Conservation (phyloP, 2,888 invertebrate genomes). For the Ptycholaimellus sp. region DNA sequence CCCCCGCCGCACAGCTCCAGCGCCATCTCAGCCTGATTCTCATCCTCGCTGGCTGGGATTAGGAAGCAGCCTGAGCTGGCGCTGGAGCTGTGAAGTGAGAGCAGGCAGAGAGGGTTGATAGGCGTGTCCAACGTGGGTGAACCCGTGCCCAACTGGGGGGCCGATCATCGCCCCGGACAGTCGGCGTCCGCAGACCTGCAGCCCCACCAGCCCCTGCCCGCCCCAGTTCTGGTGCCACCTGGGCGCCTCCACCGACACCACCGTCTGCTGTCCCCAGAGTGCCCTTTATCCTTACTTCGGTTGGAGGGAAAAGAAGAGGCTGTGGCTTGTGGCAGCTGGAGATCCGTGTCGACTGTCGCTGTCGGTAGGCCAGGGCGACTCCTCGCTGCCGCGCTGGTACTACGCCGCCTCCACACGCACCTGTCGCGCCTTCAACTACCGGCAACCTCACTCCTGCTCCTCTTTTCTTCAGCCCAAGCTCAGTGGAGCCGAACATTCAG, state of each 20-base stretch:
- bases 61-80: too few relatives aligned
- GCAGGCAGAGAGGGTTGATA: too few relatives aligned
- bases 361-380: background rate
- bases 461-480: too few relatives aligned
- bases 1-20: too few relatives aligned
- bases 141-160: slow-evolving; percentile 17
- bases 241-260: slow-evolving; percentile 4
- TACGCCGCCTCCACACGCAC: slow-evolving; percentile 14
- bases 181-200: slow-evolving; percentile 1
- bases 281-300: background rate
- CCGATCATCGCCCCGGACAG: slow-evolving; percentile 8
- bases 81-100: too few relatives aligned
- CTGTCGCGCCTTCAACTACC: slow-evolving; percentile 16
- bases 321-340: slow-evolving; percentile 1
- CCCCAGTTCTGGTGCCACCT: slow-evolving; percentile 4
- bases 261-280: slow-evolving; percentile 6
- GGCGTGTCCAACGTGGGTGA: slow-evolving; percentile 16
- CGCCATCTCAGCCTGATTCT: too few relatives aligned
- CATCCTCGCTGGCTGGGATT: too few relatives aligned
- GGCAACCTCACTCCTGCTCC: too few relatives aligned
- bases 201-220: background rate
- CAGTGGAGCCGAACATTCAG: too few relatives aligned
- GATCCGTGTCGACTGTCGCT: background rate
- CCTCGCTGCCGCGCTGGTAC: slow-evolving; percentile 10
- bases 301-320: slow-evolving; percentile 16